These are phyloP conservation scores for Sphyrna mokarran DNA, from an alignment of 2,113 vertebrate species.

Conservation along the genomic window DNA sequence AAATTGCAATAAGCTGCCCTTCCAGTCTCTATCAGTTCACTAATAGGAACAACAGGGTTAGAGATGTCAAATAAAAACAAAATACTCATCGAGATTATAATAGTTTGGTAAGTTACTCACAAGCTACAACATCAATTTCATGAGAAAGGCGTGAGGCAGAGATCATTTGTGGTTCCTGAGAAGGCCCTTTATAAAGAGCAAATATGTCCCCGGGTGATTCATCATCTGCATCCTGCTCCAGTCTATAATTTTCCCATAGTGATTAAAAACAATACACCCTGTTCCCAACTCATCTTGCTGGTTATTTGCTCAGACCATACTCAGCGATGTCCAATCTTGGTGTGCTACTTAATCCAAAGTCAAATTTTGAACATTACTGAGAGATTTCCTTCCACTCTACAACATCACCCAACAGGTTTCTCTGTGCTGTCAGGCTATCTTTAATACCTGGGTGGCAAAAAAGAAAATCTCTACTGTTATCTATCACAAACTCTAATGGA, in stretches of 20 bases:
- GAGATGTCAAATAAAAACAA: background rate
- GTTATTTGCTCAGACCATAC: background rate
- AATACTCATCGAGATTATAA: too few species aligned
- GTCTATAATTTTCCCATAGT: background rate
- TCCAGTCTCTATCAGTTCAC: background rate
- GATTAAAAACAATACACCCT: background rate
- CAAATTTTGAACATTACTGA: background rate
- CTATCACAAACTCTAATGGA: too few species aligned
- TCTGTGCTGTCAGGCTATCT: background rate
- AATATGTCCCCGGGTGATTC: too few species aligned
- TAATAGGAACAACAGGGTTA: background rate
- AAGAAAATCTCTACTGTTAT: too few species aligned
- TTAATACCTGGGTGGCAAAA: background rate
- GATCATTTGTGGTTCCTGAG: background rate
- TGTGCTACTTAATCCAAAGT: background rate
- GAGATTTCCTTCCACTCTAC: background rate
- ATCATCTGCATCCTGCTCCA: background rate
- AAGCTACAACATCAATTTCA: too few species aligned
- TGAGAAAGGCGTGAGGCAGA: background rate
- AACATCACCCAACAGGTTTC: background rate
- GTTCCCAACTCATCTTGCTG: background rate
- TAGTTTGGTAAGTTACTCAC: background rate
- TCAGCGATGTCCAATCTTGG: background rate
- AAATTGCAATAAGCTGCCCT: background rate
- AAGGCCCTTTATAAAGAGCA: too few species aligned